A percentile compares a stretch with the other conserved stretches of the same genome.
phyloP scores from a whole-genome alignment of 1,140 invertebrate genomes.

The Mactra quadrangularis region DNA sequence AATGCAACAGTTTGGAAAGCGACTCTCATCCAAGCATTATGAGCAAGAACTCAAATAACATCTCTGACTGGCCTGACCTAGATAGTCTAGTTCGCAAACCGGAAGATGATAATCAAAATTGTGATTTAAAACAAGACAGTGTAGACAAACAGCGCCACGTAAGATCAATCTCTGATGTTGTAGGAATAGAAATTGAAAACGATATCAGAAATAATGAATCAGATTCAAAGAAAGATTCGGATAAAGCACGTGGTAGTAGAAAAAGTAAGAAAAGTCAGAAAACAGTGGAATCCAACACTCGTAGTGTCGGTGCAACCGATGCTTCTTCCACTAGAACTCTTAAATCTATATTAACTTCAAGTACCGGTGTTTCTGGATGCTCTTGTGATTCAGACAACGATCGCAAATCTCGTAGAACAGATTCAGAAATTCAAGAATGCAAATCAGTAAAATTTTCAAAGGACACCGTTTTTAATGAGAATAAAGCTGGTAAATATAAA shows the following conservation, averaged over 20 bases:
- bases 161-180: slow-evolving; percentile 25
- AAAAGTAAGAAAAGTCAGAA: slow-evolving; percentile 31
- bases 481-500: slow-evolving; percentile 67
- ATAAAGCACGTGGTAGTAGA: too few relatives aligned
- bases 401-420: slow-evolving; percentile 12
- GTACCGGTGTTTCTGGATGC: not conserved
- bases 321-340: slow-evolving; percentile 44
- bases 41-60: not conserved
- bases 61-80: slow-evolving; percentile 43
- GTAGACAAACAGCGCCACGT: not conserved
- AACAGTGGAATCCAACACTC: slow-evolving; percentile 16
- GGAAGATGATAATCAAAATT: not conserved
- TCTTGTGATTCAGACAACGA: slow-evolving; percentile 24
- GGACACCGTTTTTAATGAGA: slow-evolving; percentile 71
- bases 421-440: slow-evolving; percentile 58
- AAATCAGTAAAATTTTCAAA: slow-evolving; percentile 71
- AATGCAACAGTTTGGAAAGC: slow-evolving; percentile 25
- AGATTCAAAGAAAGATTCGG: too few relatives aligned
- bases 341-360: slow-evolving; percentile 52
- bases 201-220: slow-evolving; percentile 8
- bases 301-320: slow-evolving; percentile 5
- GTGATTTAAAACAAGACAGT: not conserved
- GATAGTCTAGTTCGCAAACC: not conserved
- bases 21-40: not conserved
- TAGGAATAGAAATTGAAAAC: not conserved